Conservation (phyloP, 2,797 vertebrate genomes). For the Cossypha dichroa region DNA sequence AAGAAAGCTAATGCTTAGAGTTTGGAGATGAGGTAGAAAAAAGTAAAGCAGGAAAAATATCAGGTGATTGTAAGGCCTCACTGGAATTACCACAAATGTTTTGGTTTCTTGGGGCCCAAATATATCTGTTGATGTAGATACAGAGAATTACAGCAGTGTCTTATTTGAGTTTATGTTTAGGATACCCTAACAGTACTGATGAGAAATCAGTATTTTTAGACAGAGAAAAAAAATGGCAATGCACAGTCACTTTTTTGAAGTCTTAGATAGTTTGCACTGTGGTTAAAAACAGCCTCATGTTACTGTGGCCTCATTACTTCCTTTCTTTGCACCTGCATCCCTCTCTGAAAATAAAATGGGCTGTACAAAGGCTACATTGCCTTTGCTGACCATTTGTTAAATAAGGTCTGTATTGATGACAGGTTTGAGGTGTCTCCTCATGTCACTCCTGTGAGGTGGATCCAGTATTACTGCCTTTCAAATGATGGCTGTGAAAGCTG, state of each 20-base stretch:
- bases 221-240: background rate
- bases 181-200: background rate
- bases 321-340: background rate
- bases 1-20: background rate
- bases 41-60: background rate
- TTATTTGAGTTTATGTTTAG: background rate
- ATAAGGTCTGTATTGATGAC: background rate
- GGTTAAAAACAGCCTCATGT: background rate
- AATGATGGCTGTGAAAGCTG: background rate
- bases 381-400: background rate
- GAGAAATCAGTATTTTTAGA: background rate
- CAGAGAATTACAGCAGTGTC: background rate
- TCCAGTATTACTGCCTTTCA: background rate
- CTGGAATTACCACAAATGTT: background rate
- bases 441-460: background rate
- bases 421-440: background rate
- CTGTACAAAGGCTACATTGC: background rate
- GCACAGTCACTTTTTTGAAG: background rate
- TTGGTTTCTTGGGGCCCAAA: background rate
- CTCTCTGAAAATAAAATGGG: background rate
- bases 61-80: background rate
- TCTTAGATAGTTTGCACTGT: background rate
- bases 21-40: background rate
- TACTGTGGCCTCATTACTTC: background rate
- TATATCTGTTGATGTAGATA: background rate